These are phyloP conservation scores for Menidia beryllina DNA, from an alignment of 2,113 vertebrate species.

Conservation along the genomic window DNA sequence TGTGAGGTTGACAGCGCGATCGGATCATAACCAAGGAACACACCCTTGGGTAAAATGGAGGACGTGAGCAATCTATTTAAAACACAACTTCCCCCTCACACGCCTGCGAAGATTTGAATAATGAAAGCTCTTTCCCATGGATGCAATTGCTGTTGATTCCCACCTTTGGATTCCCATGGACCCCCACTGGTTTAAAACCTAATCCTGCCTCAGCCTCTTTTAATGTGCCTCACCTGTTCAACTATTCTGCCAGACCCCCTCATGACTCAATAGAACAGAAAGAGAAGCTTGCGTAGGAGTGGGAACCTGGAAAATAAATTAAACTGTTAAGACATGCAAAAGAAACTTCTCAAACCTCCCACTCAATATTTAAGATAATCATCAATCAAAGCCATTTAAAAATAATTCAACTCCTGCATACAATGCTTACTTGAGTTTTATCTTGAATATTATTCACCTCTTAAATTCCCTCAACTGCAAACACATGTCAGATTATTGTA, in stretches of 20 bases:
- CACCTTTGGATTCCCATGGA: conserved; percentile 60
- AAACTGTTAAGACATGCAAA: conserved; percentile 67
- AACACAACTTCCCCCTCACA: conserved; percentile 26
- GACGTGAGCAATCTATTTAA: conserved; percentile 47
- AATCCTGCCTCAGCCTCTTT: conserved; percentile 47
- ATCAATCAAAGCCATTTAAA: conserved; percentile 61
- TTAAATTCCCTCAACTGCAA: conserved; percentile 62
- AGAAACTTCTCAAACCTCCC: conserved; percentile 63
- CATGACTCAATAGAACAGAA: conserved; percentile 28
- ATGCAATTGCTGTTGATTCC: conserved; percentile 45
- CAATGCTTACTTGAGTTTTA: conserved; percentile 55
- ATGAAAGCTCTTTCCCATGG: conserved; percentile 56
- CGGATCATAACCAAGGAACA: conserved; percentile 16
- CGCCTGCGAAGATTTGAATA: conserved; percentile 55
- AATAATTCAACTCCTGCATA: conserved; percentile 67
- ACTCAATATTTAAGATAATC: conserved; percentile 77
- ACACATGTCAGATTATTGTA: conserved; percentile 53
- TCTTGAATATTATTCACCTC: conserved; percentile 64
- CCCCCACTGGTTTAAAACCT: conserved; percentile 47
- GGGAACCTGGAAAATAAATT: conserved; percentile 72
- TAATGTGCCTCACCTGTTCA: conserved; percentile 47
- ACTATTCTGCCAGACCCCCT: conserved; percentile 63
- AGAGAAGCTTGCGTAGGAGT: conserved; percentile 41
- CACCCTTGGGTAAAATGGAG: conserved; percentile 35
- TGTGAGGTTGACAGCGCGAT: conserved; percentile 20